Evolutionary conservation across 2,888 invertebrate species (phyloP).

Genomic region (Ganaspis brasiliensis): DNA sequence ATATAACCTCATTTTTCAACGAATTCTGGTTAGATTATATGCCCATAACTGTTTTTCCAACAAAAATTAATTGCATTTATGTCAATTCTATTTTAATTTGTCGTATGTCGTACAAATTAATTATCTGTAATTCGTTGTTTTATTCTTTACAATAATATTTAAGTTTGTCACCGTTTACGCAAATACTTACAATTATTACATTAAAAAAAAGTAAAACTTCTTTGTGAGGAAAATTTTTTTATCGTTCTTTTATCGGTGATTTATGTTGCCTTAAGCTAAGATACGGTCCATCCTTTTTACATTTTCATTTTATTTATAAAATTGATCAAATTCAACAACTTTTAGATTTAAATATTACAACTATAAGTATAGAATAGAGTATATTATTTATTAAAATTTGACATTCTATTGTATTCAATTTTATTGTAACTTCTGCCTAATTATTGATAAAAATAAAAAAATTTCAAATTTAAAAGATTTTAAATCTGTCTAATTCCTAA

Average conservation of each 20-base stretch:
- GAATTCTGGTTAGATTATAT: constrained; percentile 27
- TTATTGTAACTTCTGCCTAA: too few relatives aligned
- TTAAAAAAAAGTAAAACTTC: background rate
- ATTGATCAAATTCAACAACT: too few relatives aligned
- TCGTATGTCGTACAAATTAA: background rate
- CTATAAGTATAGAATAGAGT: too few relatives aligned
- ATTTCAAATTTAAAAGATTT: constrained; percentile 5
- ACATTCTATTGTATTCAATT: too few relatives aligned
- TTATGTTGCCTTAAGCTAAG: background rate
- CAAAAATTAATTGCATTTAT: constrained; percentile 13
- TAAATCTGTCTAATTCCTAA: background rate
- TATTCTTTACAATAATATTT: background rate
- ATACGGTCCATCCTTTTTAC: background rate
- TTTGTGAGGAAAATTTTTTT: constrained; percentile 17
- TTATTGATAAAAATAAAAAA: background rate
- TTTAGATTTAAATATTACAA: too few relatives aligned
- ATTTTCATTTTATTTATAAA: background rate
- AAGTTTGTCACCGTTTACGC: background rate
- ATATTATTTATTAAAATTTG: too few relatives aligned
- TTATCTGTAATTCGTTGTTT: constrained; percentile 9
- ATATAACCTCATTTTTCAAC: constrained; percentile 40
- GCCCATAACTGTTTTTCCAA: constrained; percentile 7
- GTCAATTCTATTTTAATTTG: background rate
- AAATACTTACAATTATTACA: too few relatives aligned
- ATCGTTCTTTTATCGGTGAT: constrained; percentile 22